Conservation (phyloP, 2,888 invertebrate genomes). For the Nebria brevicollis region DNA sequence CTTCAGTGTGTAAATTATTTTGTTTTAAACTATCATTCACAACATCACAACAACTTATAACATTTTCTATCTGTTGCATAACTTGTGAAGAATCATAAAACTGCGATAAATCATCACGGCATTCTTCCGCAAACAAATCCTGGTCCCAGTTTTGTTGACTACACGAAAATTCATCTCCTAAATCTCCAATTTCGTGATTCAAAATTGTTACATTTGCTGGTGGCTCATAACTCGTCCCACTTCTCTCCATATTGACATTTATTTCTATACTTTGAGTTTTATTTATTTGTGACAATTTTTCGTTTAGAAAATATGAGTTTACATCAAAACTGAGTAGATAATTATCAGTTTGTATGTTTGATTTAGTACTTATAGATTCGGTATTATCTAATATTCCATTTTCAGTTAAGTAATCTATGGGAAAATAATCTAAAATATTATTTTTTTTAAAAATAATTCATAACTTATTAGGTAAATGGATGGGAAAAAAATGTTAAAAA, state of each 20-base stretch:
- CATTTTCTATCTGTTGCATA: slow-evolving; percentile 53
- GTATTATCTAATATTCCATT: neutral
- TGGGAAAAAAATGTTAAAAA: neutral
- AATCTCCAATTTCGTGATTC: neutral
- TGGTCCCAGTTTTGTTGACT: slow-evolving; percentile 5
- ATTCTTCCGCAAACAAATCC: slow-evolving; percentile 2
- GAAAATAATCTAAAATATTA: neutral
- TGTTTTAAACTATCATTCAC: slow-evolving; percentile 7
- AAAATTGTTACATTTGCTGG: neutral
- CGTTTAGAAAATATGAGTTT: slow-evolving; percentile 22
- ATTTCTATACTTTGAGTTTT: neutral
- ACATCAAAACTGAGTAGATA: slow-evolving; percentile 34
- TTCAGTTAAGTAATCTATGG: neutral
- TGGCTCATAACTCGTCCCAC: neutral
- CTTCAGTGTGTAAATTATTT: neutral
- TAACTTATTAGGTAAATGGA: too few species aligned
- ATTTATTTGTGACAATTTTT: slow-evolving; percentile 22
- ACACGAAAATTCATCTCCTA: neutral
- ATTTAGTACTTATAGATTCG: neutral
- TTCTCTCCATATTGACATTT: neutral
- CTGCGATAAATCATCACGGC: slow-evolving; percentile 51
- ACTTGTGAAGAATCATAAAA: slow-evolving; percentile 55
- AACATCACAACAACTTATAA: slow-evolving; percentile 37
- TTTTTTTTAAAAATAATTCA: too few species aligned
- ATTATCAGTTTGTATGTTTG: slow-evolving; percentile 10